Percentiles rank a stretch among this genome's conserved stretches.
phyloP scores from a whole-genome alignment of 2,888 invertebrate genomes.

The Drosophila melanocephala region DNA sequence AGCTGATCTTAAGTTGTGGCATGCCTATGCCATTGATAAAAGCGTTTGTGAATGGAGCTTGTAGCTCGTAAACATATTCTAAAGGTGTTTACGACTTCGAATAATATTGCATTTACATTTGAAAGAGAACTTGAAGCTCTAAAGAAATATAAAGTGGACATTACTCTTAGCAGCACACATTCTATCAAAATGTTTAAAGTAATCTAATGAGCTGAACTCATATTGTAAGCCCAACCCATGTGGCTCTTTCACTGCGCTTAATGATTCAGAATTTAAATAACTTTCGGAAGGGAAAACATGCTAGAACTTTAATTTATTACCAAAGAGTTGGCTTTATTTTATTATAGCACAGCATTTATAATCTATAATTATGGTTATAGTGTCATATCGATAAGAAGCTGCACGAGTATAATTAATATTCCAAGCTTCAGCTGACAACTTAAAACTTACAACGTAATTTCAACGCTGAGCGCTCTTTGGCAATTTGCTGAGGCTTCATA shows the following conservation, averaged over 20 bases:
- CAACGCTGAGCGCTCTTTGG: constrained; percentile 14
- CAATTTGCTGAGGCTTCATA: constrained; percentile 42
- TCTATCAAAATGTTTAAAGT: constrained; percentile 12
- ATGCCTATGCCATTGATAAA: constrained; percentile 60
- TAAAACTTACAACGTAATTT: constrained; percentile 46
- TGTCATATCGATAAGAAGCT: constrained; percentile 8
- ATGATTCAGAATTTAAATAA: constrained; percentile 15
- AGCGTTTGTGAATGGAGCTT: constrained; percentile 54
- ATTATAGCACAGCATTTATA: not conserved
- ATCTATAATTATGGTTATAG: not conserved
- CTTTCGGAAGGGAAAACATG: constrained; percentile 1
- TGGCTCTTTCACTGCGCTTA: not conserved
- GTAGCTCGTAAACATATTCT: constrained; percentile 37
- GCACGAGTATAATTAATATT: not conserved
- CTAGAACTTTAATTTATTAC: not conserved
- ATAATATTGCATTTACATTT: constrained; percentile 41
- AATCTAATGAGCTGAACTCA: constrained; percentile 6
- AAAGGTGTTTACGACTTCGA: constrained; percentile 54
- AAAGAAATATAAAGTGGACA: constrained; percentile 19
- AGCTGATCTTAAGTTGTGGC: constrained; percentile 16
- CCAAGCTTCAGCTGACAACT: constrained; percentile 25
- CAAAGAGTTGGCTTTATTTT: not conserved
- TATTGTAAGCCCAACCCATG: constrained; percentile 17
- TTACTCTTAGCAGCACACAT: constrained; percentile 12
- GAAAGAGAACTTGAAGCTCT: constrained; percentile 23